Evolutionary conservation across 2,888 invertebrate genomes (phyloP).

Genomic region (Fragum fragum): DNA sequence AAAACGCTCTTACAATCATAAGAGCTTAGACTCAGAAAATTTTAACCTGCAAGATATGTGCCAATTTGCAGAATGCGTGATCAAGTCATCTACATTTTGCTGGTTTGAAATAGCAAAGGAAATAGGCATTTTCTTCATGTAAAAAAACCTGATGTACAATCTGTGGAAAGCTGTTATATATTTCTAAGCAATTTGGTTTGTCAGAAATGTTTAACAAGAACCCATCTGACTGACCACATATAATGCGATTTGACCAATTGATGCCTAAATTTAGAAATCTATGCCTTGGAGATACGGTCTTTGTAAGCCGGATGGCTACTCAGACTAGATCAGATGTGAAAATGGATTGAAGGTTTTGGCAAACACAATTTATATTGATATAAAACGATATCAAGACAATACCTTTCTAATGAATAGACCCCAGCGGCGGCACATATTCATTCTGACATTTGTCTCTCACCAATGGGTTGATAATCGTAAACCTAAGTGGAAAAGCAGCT

Average conservation of each 20-base stretch:
- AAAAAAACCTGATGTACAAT: neutral
- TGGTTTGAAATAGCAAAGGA: neutral
- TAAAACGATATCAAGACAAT: no score
- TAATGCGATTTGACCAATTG: neutral
- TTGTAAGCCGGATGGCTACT: no score
- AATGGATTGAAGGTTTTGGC: no score
- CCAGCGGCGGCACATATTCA: no score
- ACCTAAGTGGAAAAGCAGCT: no score
- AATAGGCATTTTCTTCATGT: neutral
- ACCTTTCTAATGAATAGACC: no score
- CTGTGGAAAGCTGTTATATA: neutral
- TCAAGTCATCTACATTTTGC: conserved; percentile 1
- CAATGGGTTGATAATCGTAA: no score
- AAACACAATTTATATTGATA: no score
- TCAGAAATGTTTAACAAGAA: neutral
- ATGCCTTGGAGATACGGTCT: no score
- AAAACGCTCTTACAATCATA: neutral
- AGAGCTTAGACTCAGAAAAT: neutral
- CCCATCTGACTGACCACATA: neutral
- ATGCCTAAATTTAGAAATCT: neutral
- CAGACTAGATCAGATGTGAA: no score
- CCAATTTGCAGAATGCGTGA: conserved; percentile 10
- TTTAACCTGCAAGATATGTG: conserved; percentile 4
- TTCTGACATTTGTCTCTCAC: no score
- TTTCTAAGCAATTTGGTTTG: neutral